Conservation (phyloP, 1,140 invertebrate species). For the Lepidurus packardi region DNA sequence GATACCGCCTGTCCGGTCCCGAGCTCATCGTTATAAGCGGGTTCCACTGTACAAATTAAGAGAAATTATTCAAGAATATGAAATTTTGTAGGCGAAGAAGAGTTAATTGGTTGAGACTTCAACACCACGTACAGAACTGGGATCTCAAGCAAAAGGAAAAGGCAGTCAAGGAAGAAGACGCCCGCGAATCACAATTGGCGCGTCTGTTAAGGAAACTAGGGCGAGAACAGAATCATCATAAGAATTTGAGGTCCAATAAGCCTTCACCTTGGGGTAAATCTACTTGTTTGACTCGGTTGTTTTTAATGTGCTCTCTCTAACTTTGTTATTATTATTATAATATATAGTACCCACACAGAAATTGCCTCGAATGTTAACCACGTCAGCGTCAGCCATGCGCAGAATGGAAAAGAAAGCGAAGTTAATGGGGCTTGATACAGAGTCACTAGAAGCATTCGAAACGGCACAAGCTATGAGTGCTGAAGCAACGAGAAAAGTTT, state of each 20-base stretch:
- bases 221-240: background rate
- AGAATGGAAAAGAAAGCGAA: slow-evolving; percentile 78
- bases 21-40: no score
- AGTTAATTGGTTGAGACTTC: slow-evolving; percentile 81
- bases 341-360: slow-evolving; percentile 49
- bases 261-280: slow-evolving; percentile 28
- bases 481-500: slow-evolving; percentile 86
- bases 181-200: background rate
- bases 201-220: background rate
- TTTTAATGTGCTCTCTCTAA: slow-evolving; percentile 28
- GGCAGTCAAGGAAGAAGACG: background rate
- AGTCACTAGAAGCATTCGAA: slow-evolving; percentile 69
- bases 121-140: slow-evolving; percentile 67
- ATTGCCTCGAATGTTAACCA: slow-evolving; percentile 81
- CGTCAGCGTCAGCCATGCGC: slow-evolving; percentile 79
- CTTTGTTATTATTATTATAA: background rate
- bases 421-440: slow-evolving; percentile 78
- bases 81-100: slow-evolving; percentile 52
- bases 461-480: slow-evolving; percentile 68
- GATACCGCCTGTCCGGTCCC: no score
- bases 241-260: background rate
- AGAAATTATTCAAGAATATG: background rate
- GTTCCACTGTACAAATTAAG: slow-evolving; percentile 25
- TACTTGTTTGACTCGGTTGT: background rate
- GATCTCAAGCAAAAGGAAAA: slow-evolving; percentile 48